A percentile compares a stretch with the other conserved stretches of the same genome.
These are phyloP conservation scores for Puffinus mauretanicus DNA, from an alignment of 2,113 vertebrate genomes.

Conservation along the genomic window DNA sequence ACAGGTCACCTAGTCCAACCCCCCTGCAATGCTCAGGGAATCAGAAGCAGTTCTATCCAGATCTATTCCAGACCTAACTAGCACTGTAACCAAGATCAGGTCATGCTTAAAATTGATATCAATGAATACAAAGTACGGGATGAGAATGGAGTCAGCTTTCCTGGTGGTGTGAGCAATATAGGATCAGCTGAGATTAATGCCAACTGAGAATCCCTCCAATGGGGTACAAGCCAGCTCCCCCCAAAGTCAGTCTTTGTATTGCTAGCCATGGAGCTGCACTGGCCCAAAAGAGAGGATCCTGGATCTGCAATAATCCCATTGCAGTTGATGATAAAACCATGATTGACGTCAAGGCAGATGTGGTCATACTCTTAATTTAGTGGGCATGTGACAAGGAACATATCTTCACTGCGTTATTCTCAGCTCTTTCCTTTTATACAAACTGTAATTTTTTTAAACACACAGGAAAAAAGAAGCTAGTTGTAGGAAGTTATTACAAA, in stretches of 20 bases:
- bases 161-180: not conserved
- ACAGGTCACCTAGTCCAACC: not conserved
- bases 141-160: not conserved
- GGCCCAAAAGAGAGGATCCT: not conserved
- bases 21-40: not conserved
- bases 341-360: not conserved
- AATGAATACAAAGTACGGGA: not conserved
- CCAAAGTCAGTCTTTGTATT: not conserved
- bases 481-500: not conserved
- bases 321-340: not conserved
- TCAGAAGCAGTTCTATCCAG: not conserved
- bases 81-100: not conserved
- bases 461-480: not conserved
- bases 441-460: not conserved
- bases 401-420: not conserved
- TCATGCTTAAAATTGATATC: not conserved
- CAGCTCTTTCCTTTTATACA: not conserved
- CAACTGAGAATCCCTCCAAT: not conserved
- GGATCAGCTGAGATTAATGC: not conserved
- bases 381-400: not conserved
- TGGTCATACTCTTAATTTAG: not conserved
- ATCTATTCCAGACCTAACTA: not conserved
- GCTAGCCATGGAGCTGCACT: not conserved
- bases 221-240: not conserved
- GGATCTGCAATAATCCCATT: not conserved